These are phyloP conservation scores for Istiophorus platypterus DNA, from an alignment of 2,113 vertebrate genomes.

Conservation along the genomic window DNA sequence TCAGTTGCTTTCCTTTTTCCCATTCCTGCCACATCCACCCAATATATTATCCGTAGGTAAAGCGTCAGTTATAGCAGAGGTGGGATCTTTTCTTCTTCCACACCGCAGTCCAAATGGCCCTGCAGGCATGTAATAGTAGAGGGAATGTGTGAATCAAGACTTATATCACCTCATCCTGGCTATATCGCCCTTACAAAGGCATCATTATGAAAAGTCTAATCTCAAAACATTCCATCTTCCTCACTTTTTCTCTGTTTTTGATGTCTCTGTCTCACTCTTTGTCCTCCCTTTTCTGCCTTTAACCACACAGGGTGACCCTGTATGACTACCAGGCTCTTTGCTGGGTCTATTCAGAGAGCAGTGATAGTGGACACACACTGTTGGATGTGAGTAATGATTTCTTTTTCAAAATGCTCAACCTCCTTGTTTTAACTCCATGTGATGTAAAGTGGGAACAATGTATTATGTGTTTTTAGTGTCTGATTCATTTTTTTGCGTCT, in stretches of 20 bases:
- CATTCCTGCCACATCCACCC: slow-evolving; percentile 62
- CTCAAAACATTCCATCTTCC: slow-evolving; percentile 37
- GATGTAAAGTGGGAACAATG: background rate
- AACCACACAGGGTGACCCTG: slow-evolving; percentile 90
- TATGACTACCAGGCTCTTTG: slow-evolving; percentile 99
- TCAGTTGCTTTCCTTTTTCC: slow-evolving; percentile 60
- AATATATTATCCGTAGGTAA: slow-evolving; percentile 61
- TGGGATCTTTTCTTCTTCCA: slow-evolving; percentile 58
- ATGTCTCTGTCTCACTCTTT: background rate
- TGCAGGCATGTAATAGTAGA: slow-evolving; percentile 29
- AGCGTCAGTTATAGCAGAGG: slow-evolving; percentile 48
- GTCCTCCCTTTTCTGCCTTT: slow-evolving; percentile 2
- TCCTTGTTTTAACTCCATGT: background rate
- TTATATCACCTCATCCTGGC: slow-evolving; percentile 12
- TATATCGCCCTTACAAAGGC: slow-evolving; percentile 5
- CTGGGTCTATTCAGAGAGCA: slow-evolving; percentile 93
- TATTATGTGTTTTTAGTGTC: background rate
- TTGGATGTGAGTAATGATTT: slow-evolving; percentile 90
- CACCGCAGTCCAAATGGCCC: slow-evolving; percentile 44
- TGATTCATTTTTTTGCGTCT: background rate
- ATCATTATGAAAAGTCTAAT: slow-evolving; percentile 25
- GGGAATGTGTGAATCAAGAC: slow-evolving; percentile 43
- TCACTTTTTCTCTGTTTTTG: slow-evolving; percentile 50
- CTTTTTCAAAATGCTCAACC: background rate
- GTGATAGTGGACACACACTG: slow-evolving; percentile 90